Conservation (phyloP, 2,888 invertebrate species). For the Operophtera brumata region DNA sequence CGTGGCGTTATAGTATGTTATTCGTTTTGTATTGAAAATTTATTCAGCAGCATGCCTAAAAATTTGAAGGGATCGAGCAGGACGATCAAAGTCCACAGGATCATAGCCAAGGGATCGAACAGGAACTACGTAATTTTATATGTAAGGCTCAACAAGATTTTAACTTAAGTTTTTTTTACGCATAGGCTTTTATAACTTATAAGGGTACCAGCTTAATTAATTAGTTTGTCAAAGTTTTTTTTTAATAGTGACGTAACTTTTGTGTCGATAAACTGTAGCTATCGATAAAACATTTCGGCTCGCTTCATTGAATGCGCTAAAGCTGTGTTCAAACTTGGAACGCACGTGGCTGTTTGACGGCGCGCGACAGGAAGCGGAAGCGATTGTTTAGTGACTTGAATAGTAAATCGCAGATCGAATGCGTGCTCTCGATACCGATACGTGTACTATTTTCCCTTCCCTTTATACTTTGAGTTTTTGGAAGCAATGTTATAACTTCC, state of each 20-base stretch:
- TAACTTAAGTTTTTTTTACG: no score
- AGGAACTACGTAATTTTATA: no score
- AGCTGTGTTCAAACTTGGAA: conserved; percentile 26
- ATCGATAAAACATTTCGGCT: background rate
- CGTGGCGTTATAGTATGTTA: no score
- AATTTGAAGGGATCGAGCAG: no score
- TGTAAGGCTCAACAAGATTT: no score
- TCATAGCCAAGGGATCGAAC: no score
- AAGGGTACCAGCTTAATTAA: no score
- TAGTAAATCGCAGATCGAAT: conserved; percentile 56
- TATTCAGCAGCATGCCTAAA: no score
- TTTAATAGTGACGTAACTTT: background rate
- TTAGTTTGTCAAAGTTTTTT: no score
- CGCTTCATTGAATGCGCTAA: conserved; percentile 13
- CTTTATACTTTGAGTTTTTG: conserved; percentile 29
- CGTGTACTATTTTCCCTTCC: conserved; percentile 34
- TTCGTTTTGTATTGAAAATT: no score
- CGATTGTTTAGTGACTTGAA: conserved; percentile 61
- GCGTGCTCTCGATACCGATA: conserved; percentile 31
- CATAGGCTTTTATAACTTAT: no score
- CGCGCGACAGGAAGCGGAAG: conserved; percentile 70
- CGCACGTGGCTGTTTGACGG: conserved; percentile 53
- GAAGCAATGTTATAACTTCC: conserved; percentile 17
- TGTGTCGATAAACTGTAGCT: background rate
- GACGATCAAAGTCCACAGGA: no score